Evolutionary conservation across 2,113 vertebrate species (phyloP), one percentile per base, ranked within the genome.

Genomic region (Myocastor coypus): DNA sequence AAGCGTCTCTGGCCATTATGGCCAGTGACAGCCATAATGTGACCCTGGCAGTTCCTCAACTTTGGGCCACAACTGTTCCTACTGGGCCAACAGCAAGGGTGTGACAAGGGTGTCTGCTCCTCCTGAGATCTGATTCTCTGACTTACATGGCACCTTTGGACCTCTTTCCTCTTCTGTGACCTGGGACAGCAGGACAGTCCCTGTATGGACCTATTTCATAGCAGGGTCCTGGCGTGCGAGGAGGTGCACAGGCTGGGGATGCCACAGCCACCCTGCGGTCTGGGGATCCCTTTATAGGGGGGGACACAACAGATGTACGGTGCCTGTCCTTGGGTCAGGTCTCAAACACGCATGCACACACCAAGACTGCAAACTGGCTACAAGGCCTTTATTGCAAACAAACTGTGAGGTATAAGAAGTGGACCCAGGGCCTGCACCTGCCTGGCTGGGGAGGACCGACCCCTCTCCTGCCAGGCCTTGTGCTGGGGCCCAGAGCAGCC

Each of bases 371-470:
- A 19, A 88, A 32, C 57, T 92, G 93, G 97, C 96, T 97, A 82
- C 50, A 80, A 34, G 40, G 73, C 69, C 92, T 97, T 98, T 98
- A 98, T 97, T 98, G 97, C 97, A 95, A 98, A 97, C 86, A 94
- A 94, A 97, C 84, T 96, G 37, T 97, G 97, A 97, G 97, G 97
- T 97, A 97, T 92, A 78, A 96, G 87, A 95, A 96, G 96, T 91
- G 84, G 83, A 90, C 37, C 93, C 69, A 64, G 86, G 92, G 92
- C 90, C 81, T 68, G 40, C 0, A 11, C 81, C 88, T 1, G 20
- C 37, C 75, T 46, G 28, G 94, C 77, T 78, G 59, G 50, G 52
- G 24, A 32, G 28, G 66, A 66, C 46, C 17, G 55, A 63, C 83
- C 94, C 57, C n/a, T 89, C 52, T 57, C 57, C 84, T 5, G 26